Base-by-base conservation (phyloP, 2,888 invertebrate genomes). In the Macrophya annulata region DNA sequence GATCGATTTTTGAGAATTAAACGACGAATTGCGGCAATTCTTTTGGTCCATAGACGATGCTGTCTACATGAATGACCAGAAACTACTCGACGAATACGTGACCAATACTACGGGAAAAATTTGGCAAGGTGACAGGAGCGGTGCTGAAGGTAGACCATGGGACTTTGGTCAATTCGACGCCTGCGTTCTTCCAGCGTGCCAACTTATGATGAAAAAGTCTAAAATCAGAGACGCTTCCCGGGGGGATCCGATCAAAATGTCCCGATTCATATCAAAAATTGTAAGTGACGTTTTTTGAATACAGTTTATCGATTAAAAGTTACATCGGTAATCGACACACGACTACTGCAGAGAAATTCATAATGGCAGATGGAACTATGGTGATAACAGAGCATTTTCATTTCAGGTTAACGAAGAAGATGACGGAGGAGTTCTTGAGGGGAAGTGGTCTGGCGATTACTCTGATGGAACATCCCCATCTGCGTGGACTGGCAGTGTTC, bases 101-200 rank as follows among this genome's bases (percentile, higher is more conserved):
- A 91, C 97, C 86, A 97, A 96, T 86, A 98, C 98, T 91, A 96
- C 96, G 17, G 98, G 98, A 76, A 97, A 98, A 92, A 96, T 98
- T 65, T 98, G 97, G 97, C 96, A 97, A 25, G 98, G 98, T 0
- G 96, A 97, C 0, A 95, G 96, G 89, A 96, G 96, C 85, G 95
- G 95, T 62, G 95, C 96, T 21, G 94, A 96, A 17, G 97, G 98
- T n/a, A 94, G 97, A 82, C 96, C 96, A 88, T 98, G 98, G 98
- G 95, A 96, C 59, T 98, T 96, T 91, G 98, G 97, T 0, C 98
- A 98, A 94, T 97, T 97, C 90, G 96, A 97, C 86, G 96, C 95
- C 0, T 94, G 94, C 1, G 96, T 96, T 1, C 93, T 97, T 17
- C 96, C 96, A 0, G 96, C 97, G 0, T 95, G 95, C 86, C 96